Evolutionary conservation across 2,113 vertebrate species (phyloP).

Genomic region (Sylvilagus bachmani): DNA sequence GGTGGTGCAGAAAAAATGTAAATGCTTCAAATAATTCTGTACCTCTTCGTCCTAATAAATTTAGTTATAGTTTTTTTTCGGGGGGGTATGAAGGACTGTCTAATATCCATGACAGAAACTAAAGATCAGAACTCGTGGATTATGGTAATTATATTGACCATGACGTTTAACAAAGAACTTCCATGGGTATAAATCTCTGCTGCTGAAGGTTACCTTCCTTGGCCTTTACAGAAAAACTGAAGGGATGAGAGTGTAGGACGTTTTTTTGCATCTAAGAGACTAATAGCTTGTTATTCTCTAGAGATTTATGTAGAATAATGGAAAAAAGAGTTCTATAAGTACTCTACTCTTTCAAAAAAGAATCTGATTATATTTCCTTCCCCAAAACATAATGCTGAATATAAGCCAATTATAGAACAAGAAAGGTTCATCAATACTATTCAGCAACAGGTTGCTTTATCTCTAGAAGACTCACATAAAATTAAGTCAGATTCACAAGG

Average conservation of each 20-base stretch:
- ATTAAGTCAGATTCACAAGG: not conserved
- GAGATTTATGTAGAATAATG: not conserved
- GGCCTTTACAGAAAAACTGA: not conserved
- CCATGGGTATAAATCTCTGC: not conserved
- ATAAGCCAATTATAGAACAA: not conserved
- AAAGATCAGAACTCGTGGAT: not conserved
- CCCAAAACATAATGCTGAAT: not conserved
- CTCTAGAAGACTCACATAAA: not conserved
- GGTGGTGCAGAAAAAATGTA: not conserved
- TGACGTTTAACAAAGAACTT: not conserved
- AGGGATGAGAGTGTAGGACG: fast-evolving
- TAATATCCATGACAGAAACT: not conserved
- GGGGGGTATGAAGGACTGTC: not conserved
- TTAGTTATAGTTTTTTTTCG: not conserved
- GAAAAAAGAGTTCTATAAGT: fast-evolving
- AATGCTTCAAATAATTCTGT: not conserved
- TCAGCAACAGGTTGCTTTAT: not conserved
- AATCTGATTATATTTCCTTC: not conserved
- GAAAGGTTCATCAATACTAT: not conserved
- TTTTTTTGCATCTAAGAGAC: not conserved
- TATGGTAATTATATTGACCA: not conserved
- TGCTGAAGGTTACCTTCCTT: not conserved
- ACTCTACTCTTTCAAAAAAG: not conserved
- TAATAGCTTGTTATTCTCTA: not conserved
- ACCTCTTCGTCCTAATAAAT: not conserved